Conservation (phyloP, 1,140 invertebrate species). For the Aradophagus sp. region DNA sequence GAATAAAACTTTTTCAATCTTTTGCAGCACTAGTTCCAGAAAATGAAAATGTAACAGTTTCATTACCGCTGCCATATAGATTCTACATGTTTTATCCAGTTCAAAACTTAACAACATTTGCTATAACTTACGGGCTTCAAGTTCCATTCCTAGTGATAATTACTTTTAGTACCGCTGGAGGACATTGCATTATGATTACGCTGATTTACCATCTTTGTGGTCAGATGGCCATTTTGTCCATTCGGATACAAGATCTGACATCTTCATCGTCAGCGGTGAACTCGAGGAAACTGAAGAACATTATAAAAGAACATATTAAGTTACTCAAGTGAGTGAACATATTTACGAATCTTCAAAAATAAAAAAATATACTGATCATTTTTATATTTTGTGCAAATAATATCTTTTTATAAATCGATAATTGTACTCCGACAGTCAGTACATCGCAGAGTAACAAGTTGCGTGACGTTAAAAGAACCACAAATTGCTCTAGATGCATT, state of each 20-base stretch:
- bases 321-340: conserved; percentile 24
- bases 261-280: neutral
- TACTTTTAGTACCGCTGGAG: conserved; percentile 30
- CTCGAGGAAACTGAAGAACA: conserved; percentile 3
- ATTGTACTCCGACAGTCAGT: too few relatives aligned
- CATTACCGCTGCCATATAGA: conserved; percentile 34
- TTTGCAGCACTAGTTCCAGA: too few relatives aligned
- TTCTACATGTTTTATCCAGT: conserved; percentile 35
- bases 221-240: conserved; percentile 37
- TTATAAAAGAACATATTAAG: conserved; percentile 41
- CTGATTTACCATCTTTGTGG: conserved; percentile 42
- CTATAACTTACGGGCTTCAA: conserved; percentile 20
- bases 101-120: conserved; percentile 24
- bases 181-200: conserved; percentile 39
- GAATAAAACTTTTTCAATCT: too few relatives aligned
- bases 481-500: too few relatives aligned
- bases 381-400: too few relatives aligned
- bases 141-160: conserved; percentile 43
- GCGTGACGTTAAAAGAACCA: too few relatives aligned
- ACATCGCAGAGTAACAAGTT: too few relatives aligned
- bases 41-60: conserved; percentile 16
- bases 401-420: too few relatives aligned
- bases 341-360: too few relatives aligned
- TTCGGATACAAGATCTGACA: conserved; percentile 13
- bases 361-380: too few relatives aligned